phyloP scores from a whole-genome alignment of 2,888 invertebrate genomes.

The Philereme transversata region DNA sequence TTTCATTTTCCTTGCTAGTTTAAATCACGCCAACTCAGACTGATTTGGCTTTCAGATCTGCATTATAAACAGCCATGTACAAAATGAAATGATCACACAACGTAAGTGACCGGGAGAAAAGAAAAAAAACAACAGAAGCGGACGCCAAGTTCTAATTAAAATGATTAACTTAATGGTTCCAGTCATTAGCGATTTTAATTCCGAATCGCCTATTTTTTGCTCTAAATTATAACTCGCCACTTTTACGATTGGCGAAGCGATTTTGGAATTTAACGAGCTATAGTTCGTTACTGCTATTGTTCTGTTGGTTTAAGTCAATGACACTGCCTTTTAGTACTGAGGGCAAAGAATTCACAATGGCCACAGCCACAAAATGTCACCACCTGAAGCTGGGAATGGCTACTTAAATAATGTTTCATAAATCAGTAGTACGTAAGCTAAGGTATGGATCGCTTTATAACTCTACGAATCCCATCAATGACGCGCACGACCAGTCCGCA shows the following conservation, averaged over 20 bases:
- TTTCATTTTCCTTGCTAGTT: too few relatives aligned
- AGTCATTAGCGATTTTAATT: slow-evolving; percentile 85
- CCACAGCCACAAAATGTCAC: too few relatives aligned
- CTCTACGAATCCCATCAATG: too few relatives aligned
- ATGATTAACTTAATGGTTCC: slow-evolving; percentile 84
- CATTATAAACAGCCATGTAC: slow-evolving; percentile 15
- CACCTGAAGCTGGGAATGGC: too few relatives aligned
- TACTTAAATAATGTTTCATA: too few relatives aligned
- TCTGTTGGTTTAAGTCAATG: background rate
- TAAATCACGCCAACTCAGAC: too few relatives aligned
- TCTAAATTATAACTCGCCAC: slow-evolving; percentile 68
- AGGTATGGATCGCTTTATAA: too few relatives aligned
- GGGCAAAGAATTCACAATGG: too few relatives aligned
- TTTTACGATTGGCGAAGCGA: slow-evolving; percentile 63
- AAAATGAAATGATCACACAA: slow-evolving; percentile 14
- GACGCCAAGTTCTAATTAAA: slow-evolving; percentile 82
- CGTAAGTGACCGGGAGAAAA: slow-evolving; percentile 40
- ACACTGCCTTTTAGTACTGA: background rate
- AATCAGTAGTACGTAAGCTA: too few relatives aligned
- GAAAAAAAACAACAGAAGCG: slow-evolving; percentile 59
- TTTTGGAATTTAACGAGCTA: slow-evolving; percentile 59
- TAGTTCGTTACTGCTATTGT: background rate
- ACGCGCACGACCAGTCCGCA: too few relatives aligned
- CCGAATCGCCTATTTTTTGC: slow-evolving; percentile 69
- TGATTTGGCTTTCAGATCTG: too few relatives aligned